Evolutionary conservation across 2,888 invertebrate species (phyloP).

Genomic region (Macaria liturata): DNA sequence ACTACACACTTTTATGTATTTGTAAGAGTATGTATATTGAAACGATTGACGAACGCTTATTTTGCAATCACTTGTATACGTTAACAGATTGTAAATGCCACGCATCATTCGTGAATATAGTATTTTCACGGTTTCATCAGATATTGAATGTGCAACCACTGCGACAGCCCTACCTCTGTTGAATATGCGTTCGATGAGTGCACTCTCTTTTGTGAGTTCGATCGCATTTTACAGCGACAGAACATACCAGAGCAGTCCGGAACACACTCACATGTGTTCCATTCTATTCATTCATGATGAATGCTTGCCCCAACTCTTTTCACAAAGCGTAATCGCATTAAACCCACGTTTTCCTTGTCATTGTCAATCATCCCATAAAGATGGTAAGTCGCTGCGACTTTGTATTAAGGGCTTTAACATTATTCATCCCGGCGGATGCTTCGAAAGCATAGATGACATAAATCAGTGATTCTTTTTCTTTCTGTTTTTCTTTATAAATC

Average conservation of each 20-base stretch:
- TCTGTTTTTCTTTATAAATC: no score
- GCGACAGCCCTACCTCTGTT: constrained; percentile 7
- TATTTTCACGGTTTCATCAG: background rate
- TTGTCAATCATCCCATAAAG: constrained; percentile 33
- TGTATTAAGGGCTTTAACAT: constrained; percentile 36
- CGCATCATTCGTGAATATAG: background rate
- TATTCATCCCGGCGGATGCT: constrained; percentile 36
- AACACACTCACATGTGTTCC: constrained; percentile 10
- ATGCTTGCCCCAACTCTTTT: constrained; percentile 22
- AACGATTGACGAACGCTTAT: no score
- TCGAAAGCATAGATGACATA: constrained; percentile 13
- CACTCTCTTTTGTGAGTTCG: constrained; percentile 20
- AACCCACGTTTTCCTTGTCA: constrained; percentile 24
- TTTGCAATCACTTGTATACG: no score
- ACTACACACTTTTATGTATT: no score
- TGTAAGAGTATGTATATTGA: no score
- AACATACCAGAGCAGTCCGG: constrained; percentile 2
- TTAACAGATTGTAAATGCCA: no score
- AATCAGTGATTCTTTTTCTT: no score
- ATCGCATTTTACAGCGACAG: constrained; percentile 13
- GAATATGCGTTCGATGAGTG: constrained; percentile 23
- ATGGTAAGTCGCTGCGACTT: constrained; percentile 30
- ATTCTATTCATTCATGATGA: constrained; percentile 21
- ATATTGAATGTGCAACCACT: background rate
- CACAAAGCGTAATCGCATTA: constrained; percentile 26